A percentile compares a stretch with the other conserved stretches of the same genome.
Conservation (phyloP, 2,797 vertebrate species). For the Anomalospiza imberbis region DNA sequence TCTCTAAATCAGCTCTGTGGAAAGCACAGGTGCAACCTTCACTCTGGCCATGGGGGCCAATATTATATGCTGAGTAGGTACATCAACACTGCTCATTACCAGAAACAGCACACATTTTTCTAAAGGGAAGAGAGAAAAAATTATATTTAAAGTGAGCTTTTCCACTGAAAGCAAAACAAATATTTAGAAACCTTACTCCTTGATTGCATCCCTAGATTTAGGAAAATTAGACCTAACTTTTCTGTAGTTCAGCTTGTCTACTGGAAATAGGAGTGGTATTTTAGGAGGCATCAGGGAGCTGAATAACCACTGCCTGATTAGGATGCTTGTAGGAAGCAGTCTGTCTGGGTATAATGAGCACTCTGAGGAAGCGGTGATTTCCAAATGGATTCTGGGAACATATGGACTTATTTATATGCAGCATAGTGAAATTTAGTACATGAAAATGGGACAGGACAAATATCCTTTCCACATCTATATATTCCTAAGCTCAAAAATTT, state of each 20-base stretch:
- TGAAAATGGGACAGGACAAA: not conserved
- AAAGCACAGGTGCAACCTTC: not conserved
- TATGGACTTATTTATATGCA: not conserved
- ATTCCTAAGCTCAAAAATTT: not conserved
- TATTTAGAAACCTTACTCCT: not conserved
- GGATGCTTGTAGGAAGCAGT: not conserved
- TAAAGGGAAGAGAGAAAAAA: not conserved
- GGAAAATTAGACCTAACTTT: not conserved
- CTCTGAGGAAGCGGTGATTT: not conserved
- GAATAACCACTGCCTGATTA: not conserved
- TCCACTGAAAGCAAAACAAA: not conserved
- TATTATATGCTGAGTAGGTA: not conserved
- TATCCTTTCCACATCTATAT: not conserved
- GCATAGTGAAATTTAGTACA: not conserved
- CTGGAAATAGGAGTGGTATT: not conserved
- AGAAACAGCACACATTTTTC: not conserved
- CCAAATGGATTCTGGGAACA: slow-evolving; percentile 3
- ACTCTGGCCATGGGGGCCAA: not conserved
- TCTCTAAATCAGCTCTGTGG: not conserved
- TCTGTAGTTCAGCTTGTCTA: not conserved
- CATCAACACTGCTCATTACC: not conserved
- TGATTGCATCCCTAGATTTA: not conserved
- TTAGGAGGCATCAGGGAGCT: not conserved
- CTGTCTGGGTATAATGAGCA: not conserved
- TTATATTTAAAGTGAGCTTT: not conserved